These are phyloP conservation scores for Pteria penguin DNA, from an alignment of 2,888 invertebrate genomes.

Conservation along the genomic window DNA sequence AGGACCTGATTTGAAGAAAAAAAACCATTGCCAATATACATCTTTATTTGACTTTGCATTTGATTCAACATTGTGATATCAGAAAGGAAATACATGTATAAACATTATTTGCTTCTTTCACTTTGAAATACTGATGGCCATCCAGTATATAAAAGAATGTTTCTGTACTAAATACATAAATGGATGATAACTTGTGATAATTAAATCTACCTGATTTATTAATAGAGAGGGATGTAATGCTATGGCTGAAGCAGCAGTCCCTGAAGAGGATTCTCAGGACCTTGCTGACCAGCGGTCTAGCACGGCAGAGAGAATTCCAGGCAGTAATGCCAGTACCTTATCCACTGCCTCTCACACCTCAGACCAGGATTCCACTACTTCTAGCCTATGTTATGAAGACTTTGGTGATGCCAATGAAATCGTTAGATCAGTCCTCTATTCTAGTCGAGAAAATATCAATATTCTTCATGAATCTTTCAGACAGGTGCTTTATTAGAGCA, in stretches of 20 bases:
- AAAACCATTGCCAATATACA: too few species aligned
- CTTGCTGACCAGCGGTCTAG: constrained; percentile 49
- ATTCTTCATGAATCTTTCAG: constrained; percentile 96
- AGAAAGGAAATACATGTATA: too few species aligned
- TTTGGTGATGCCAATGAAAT: constrained; percentile 81
- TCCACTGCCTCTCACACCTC: constrained; percentile 67
- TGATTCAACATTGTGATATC: too few species aligned
- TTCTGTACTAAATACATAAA: not conserved
- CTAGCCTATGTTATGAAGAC: constrained; percentile 69
- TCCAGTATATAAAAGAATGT: too few species aligned
- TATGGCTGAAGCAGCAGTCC: constrained; percentile 40
- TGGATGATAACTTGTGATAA: not conserved
- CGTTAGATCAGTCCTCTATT: constrained; percentile 92
- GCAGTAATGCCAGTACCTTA: constrained; percentile 72
- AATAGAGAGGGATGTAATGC: not conserved
- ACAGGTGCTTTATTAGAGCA: constrained; percentile 82
- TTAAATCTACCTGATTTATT: not conserved
- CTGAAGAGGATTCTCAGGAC: constrained; percentile 57
- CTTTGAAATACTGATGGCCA: too few species aligned
- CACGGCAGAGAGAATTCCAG: constrained; percentile 53
- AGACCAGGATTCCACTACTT: constrained; percentile 71
- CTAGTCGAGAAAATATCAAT: constrained; percentile 93
- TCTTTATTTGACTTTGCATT: too few species aligned
- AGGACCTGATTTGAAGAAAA: too few species aligned
- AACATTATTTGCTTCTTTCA: too few species aligned